Evolutionary conservation across 2,888 invertebrate genomes (phyloP).

Genomic region (Lithosia quadra): DNA sequence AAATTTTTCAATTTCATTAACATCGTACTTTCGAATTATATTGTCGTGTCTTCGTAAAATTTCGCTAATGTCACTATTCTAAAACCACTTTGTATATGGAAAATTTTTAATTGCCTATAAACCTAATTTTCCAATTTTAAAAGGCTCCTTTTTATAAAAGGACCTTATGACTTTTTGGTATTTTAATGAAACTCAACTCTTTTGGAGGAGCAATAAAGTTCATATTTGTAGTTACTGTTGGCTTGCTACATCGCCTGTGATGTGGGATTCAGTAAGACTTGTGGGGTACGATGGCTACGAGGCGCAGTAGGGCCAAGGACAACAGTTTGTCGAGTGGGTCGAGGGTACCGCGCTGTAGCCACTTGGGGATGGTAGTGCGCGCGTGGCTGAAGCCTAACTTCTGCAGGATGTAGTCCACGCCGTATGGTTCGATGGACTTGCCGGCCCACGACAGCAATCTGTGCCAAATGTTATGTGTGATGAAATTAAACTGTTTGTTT

Average conservation of each 20-base stretch:
- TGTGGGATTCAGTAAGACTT: slow-evolving; percentile 54
- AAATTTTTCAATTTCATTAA: slow-evolving; percentile 17
- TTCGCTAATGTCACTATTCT: slow-evolving; percentile 41
- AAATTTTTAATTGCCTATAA: slow-evolving; percentile 3
- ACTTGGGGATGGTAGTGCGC: slow-evolving; percentile 99
- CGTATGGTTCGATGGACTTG: slow-evolving; percentile 98
- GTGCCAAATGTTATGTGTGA: neutral
- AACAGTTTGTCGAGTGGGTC: slow-evolving; percentile 98
- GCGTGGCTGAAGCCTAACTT: slow-evolving; percentile 99
- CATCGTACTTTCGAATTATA: slow-evolving; percentile 14
- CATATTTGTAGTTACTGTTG: neutral
- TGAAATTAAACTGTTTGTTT: neutral
- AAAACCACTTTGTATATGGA: slow-evolving; percentile 24
- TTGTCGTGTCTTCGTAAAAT: slow-evolving; percentile 28
- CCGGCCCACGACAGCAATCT: slow-evolving; percentile 95
- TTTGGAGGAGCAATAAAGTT: neutral
- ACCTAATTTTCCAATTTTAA: neutral
- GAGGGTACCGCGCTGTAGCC: slow-evolving; percentile 99
- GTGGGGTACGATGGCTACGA: slow-evolving; percentile 88
- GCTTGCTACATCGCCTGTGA: neutral
- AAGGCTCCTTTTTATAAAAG: neutral
- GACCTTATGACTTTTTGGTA: neutral
- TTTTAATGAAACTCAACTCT: slow-evolving; percentile 22
- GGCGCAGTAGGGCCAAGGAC: slow-evolving; percentile 91
- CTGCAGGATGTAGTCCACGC: slow-evolving; percentile 99